Conservation (phyloP, 2,797 vertebrate species). For the Enteromius thamalakanensis region DNA sequence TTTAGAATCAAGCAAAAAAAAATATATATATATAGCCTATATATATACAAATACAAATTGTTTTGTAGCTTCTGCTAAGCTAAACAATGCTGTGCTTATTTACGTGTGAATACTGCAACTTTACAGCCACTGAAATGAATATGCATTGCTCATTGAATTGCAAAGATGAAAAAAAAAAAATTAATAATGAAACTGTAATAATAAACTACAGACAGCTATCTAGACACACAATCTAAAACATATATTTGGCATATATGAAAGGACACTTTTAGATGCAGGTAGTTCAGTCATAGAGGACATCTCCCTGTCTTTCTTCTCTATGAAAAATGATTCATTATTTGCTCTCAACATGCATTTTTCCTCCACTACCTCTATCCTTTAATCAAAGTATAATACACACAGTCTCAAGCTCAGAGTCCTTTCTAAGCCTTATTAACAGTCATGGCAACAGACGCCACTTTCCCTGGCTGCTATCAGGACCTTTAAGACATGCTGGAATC, state of each 20-base stretch:
- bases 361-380: conserved; percentile 29
- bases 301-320: conserved; percentile 3
- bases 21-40: too few relatives aligned
- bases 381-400: conserved; percentile 20
- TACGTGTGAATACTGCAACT: conserved; percentile 7
- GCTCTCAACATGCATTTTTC: conserved; percentile 31
- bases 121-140: background rate
- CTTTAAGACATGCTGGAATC: conserved; percentile 4
- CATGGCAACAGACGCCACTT: conserved; percentile 21
- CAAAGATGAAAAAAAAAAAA: too few relatives aligned
- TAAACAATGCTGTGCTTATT: background rate
- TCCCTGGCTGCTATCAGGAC: background rate
- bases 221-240: conserved; percentile 5
- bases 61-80: background rate
- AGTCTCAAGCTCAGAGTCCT: conserved; percentile 7
- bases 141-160: background rate
- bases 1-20: too few relatives aligned
- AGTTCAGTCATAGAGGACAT: conserved; percentile 9
- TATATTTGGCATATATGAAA: background rate
- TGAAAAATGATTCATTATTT: background rate
- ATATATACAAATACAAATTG: too few relatives aligned
- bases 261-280: background rate
- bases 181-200: background rate
- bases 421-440: conserved; percentile 14
- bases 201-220: background rate